Evolutionary conservation across 1,140 invertebrate species (phyloP).

Genomic region (Drosophila quadrilineata): DNA sequence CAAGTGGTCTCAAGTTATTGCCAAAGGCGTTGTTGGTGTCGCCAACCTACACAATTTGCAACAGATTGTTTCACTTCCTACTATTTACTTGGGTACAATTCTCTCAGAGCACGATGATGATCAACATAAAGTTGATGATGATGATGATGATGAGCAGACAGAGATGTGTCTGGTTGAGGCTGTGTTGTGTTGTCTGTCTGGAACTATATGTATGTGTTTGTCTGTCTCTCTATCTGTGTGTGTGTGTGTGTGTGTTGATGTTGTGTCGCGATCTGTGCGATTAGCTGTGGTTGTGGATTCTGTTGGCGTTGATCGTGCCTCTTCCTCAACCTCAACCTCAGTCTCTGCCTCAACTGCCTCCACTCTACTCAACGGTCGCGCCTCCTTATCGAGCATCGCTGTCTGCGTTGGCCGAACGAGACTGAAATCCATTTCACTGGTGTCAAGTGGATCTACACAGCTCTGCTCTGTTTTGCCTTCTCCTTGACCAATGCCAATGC

Average conservation of each 20-base stretch:
- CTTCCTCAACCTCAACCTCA: no score
- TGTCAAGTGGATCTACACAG: constrained; percentile 52
- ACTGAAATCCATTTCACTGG: constrained; percentile 52
- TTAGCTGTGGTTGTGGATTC: constrained; percentile 23
- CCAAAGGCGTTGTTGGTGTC: no score
- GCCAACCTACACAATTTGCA: no score
- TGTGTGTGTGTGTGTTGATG: constrained; percentile 9
- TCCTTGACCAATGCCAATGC: constrained; percentile 3
- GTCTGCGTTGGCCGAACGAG: constrained; percentile 39
- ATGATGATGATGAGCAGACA: constrained; percentile 20
- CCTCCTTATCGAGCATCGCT: constrained; percentile 2
- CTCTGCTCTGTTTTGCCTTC: no score
- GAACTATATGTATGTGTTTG: not conserved
- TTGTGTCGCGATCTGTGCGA: constrained; percentile 36
- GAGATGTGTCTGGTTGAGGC: no score
- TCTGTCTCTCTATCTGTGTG: constrained; percentile 1
- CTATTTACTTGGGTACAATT: no score
- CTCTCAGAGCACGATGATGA: no score
- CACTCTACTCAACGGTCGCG: no score
- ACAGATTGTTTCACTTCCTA: no score
- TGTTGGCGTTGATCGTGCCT: constrained; percentile 38
- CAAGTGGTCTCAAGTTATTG: no score
- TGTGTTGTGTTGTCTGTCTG: not conserved
- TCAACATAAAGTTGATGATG: no score
- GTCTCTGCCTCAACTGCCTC: constrained; percentile 28